Base-by-base conservation (phyloP, 2,797 vertebrate species). In the Cygnus olor region DNA sequence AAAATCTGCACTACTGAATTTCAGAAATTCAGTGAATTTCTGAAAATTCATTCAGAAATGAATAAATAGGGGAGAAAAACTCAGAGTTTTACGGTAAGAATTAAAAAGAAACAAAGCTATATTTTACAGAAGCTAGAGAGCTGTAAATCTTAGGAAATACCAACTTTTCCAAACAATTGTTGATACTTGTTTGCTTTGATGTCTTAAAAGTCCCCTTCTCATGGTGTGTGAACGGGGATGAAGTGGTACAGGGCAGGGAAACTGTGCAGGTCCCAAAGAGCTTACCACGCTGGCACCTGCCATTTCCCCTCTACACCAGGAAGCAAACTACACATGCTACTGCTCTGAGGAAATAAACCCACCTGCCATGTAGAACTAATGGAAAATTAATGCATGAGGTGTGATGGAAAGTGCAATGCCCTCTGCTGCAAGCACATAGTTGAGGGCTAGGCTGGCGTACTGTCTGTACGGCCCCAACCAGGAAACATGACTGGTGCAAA, bases 401-500 rank as follows among this genome's bases (percentile, higher is more conserved):
- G 11, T 16, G 44, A 80, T 7, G 54, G 53, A 68, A 86, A 34
- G 53, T 0, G 1, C 30, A 28, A 57, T 47, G 49, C 16, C 22
- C 44, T 58, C 38, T 47, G 69, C 25, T 19, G 45, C 16, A 36
- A 40, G 32, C 7, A 38, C 0, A 1, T 1, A 0, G 14, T 19
- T 16, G 56, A 61, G 42, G 15, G 4, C 11, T 45, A 28, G 27
- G 40, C 24, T 45, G 40, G 24, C 53, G 57, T 20, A 11, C 6
- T 3, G 4, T 20, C 13, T 73, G 13, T 9, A 53, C 1, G 2
- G 2, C 11, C 44, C 6, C 2, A 0, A 54, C 16, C 40, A 30
- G 57, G 3, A 0, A 73, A 51, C 2, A 0, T 0, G 0, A 13
- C 38, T 9, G 40, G 51, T 8, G 12, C 11, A 5, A 14, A 19